Evolutionary conservation across 1,140 invertebrate genomes (phyloP).

Genomic region (Hestina assimilis): DNA sequence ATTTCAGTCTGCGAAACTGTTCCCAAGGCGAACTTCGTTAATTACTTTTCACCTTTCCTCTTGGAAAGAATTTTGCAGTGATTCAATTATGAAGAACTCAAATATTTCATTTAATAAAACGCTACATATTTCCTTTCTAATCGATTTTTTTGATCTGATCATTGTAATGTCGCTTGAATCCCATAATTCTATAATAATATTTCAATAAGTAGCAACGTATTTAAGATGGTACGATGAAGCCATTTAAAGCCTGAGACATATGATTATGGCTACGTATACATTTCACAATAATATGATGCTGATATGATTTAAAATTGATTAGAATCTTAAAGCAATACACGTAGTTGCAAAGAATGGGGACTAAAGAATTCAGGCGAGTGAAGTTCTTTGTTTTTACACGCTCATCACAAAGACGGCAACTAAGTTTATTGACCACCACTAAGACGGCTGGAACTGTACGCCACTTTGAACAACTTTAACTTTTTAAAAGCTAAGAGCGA

Average conservation of each 20-base stretch:
- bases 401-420: slow-evolving; percentile 40
- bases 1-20: slow-evolving; percentile 20
- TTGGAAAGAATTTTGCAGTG: slow-evolving; percentile 14
- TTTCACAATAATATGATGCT: too few species aligned
- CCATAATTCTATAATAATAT: too few species aligned
- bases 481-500: slow-evolving; percentile 58
- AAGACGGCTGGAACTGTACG: slow-evolving; percentile 32
- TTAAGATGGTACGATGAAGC: too few species aligned
- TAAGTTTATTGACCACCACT: slow-evolving; percentile 63
- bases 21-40: slow-evolving; percentile 19
- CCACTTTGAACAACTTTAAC: slow-evolving; percentile 67
- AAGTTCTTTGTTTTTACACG: slow-evolving; percentile 52
- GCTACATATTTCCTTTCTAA: neutral
- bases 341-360: slow-evolving; percentile 1
- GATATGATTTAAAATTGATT: neutral
- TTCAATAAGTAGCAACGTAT: too few species aligned
- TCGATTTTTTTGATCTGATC: neutral
- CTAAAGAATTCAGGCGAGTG: slow-evolving; percentile 11
- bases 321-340: slow-evolving; percentile 8
- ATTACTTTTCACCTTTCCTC: slow-evolving; percentile 24
- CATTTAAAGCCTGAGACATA: too few species aligned
- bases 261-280: too few species aligned
- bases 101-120: slow-evolving; percentile 3
- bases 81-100: slow-evolving; percentile 19
- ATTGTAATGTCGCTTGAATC: too few species aligned